A percentile compares a stretch with the other conserved stretches of the same genome.
Evolutionary conservation across 2,113 vertebrate genomes (phyloP).

Genomic region (Apeltes quadracus): DNA sequence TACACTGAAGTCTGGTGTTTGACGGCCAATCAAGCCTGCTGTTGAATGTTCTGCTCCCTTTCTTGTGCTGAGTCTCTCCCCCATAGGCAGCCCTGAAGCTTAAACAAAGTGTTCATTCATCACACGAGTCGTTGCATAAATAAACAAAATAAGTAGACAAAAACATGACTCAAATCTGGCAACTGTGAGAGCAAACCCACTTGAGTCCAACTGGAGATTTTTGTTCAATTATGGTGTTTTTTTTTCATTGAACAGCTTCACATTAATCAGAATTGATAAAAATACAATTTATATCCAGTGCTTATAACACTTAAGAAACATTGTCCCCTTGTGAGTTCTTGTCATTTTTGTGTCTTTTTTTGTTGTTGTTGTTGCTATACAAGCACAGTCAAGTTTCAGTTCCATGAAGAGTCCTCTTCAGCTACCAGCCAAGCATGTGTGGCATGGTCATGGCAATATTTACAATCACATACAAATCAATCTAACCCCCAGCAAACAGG

Average conservation of each 20-base stretch:
- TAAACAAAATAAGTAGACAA: constrained; percentile 96
- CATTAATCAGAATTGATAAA: constrained; percentile 99
- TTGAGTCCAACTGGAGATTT: constrained; percentile 91
- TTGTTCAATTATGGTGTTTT: constrained; percentile 91
- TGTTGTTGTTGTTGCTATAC: constrained; percentile 80
- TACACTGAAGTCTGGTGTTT: constrained; percentile 80
- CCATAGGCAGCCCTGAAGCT: constrained; percentile 88
- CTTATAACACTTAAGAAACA: constrained; percentile 99
- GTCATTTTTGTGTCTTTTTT: constrained; percentile 59
- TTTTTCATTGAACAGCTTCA: constrained; percentile 92
- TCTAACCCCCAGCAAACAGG: constrained; percentile 78
- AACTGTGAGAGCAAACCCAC: constrained; percentile 92
- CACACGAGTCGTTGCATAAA: constrained; percentile 97
- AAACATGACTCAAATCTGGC: constrained; percentile 91
- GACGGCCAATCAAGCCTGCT: constrained; percentile 83
- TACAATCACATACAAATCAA: constrained; percentile 83
- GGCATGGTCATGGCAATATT: constrained; percentile 91
- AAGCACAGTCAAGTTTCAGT: constrained; percentile 99
- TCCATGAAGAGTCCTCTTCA: constrained; percentile 92
- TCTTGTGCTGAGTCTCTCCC: constrained; percentile 77
- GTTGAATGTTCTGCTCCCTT: constrained; percentile 77
- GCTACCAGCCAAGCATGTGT: constrained; percentile 90
- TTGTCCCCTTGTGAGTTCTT: constrained; percentile 86
- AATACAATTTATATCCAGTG: constrained; percentile 99
- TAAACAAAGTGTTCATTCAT: constrained; percentile 96